These are phyloP conservation scores for Parauchenoglanis ngamensis DNA, from an alignment of 2,797 vertebrate species.

Conservation along the genomic window DNA sequence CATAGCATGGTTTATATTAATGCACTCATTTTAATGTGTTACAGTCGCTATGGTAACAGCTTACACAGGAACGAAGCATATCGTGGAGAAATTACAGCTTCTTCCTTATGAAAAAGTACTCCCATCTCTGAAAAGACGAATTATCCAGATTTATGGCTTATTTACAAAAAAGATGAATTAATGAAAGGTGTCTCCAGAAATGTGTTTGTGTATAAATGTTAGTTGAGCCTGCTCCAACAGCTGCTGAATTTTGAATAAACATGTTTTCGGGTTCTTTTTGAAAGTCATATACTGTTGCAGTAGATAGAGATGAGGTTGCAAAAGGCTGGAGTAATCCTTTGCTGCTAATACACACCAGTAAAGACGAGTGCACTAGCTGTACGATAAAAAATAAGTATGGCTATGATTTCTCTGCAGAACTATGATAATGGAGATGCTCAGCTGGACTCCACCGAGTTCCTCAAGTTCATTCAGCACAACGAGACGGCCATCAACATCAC, in stretches of 20 bases:
- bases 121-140: background rate
- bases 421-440: slow-evolving; percentile 86
- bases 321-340: background rate
- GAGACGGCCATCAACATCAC: slow-evolving; percentile 85
- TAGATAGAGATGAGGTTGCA: background rate
- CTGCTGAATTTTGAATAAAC: background rate
- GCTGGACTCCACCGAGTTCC: slow-evolving; percentile 86
- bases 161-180: background rate
- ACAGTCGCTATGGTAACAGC: background rate
- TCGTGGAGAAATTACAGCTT: background rate
- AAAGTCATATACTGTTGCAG: background rate
- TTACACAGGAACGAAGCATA: background rate
- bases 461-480: slow-evolving; percentile 89
- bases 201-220: background rate
- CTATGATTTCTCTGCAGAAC: slow-evolving; percentile 66
- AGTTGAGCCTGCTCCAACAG: background rate
- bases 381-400: background rate
- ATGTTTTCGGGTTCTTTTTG: background rate
- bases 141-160: background rate
- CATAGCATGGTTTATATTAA: background rate
- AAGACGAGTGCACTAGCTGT: background rate
- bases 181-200: background rate
- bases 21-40: background rate
- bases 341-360: background rate
- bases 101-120: background rate